A percentile compares a stretch with the other conserved stretches of the same genome.
These are phyloP conservation scores for Vultur gryphus DNA, from an alignment of 2,797 vertebrate genomes.

Conservation along the genomic window DNA sequence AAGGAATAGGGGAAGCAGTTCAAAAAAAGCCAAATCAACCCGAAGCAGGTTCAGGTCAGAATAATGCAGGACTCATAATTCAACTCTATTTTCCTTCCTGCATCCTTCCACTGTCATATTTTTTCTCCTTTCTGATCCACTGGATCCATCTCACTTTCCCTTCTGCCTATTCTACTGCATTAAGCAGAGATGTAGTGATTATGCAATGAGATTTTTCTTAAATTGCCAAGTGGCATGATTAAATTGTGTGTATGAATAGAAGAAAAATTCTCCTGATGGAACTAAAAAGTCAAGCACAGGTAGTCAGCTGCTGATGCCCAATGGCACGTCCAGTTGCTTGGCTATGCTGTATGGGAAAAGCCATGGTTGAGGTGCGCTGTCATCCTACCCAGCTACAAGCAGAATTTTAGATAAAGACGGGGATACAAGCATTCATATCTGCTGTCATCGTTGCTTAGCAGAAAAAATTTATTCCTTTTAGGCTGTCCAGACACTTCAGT, in stretches of 20 bases:
- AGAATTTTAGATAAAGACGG: background rate
- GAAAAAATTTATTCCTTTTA: background rate
- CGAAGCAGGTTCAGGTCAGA: background rate
- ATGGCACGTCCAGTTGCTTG: background rate
- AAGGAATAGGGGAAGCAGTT: background rate
- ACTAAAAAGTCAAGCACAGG: background rate
- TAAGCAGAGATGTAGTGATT: background rate
- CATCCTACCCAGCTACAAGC: background rate
- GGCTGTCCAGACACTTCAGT: background rate
- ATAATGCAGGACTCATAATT: background rate
- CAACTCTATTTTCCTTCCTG: background rate
- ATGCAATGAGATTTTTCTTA: background rate
- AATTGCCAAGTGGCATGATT: background rate
- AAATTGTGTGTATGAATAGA: background rate
- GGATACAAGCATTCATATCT: background rate
- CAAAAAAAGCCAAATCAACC: background rate
- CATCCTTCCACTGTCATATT: background rate
- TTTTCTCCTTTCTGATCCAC: background rate
- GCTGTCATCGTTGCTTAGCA: background rate
- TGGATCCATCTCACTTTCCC: background rate
- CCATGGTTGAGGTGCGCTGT: background rate
- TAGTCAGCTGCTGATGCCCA: background rate
- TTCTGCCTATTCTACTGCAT: background rate
- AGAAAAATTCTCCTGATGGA: background rate
- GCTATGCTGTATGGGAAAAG: background rate